Percentiles rank a stretch among this genome's conserved stretches.
These are phyloP conservation scores for Drosophila cracens DNA, from an alignment of 2,888 invertebrate genomes.

Conservation along the genomic window DNA sequence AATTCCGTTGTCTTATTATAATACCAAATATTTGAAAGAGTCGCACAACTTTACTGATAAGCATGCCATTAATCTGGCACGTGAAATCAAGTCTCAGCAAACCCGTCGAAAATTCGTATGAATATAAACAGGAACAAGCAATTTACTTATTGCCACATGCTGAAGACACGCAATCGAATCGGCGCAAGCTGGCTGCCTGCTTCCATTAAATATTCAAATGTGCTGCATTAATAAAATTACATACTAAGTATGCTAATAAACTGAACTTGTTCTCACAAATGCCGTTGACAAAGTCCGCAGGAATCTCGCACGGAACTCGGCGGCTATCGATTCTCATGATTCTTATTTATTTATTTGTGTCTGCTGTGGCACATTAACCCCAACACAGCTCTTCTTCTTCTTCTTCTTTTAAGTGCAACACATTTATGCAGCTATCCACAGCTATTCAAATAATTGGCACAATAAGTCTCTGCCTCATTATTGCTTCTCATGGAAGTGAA, in stretches of 20 bases:
- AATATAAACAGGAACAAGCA: not conserved
- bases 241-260: constrained; percentile 31
- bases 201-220: constrained; percentile 27
- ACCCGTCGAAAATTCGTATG: not conserved
- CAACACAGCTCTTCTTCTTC: constrained; percentile 8
- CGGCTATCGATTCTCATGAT: constrained; percentile 9
- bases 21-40: not conserved
- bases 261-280: constrained; percentile 9
- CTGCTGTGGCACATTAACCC: constrained; percentile 23
- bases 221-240: constrained; percentile 20
- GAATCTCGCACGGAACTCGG: not conserved
- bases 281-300: constrained; percentile 4
- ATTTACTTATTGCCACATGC: constrained; percentile 12
- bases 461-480: not conserved
- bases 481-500: constrained; percentile 15
- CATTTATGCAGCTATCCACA: constrained; percentile 4
- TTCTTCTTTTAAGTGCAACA: constrained; percentile 15
- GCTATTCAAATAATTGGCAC: constrained; percentile 5
- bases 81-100: constrained; percentile 1
- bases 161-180: constrained; percentile 24
- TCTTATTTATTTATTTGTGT: not conserved
- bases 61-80: constrained; percentile 8
- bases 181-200: constrained; percentile 6
- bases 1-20: not conserved
- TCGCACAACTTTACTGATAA: not conserved